Conservation (phyloP, 2,113 vertebrate genomes). For the Butorides virescens region DNA sequence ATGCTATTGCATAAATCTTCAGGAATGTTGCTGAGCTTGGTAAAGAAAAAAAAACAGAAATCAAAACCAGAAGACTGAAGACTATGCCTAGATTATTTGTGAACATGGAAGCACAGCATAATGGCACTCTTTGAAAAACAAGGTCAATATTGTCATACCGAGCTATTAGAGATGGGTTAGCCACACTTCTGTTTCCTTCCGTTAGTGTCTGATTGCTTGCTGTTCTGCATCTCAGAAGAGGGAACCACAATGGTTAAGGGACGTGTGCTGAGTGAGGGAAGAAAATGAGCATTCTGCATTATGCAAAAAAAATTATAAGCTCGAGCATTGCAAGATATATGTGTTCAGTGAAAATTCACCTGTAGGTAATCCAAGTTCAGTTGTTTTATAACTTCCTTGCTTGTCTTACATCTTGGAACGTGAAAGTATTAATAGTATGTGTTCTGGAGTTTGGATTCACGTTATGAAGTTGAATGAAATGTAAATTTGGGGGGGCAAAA, state of each 20-base stretch:
- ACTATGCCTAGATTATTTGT: not conserved
- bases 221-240: not conserved
- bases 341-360: not conserved
- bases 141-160: not conserved
- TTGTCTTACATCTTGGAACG: not conserved
- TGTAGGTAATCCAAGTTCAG: not conserved
- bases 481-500: not conserved
- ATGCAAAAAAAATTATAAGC: not conserved
- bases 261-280: not conserved
- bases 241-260: not conserved
- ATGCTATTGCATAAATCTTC: not conserved
- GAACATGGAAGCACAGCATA: not conserved
- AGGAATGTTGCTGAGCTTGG: not conserved
- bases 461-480: not conserved
- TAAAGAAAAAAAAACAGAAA: not conserved
- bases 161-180: not conserved
- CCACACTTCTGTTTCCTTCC: not conserved
- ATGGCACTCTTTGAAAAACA: not conserved
- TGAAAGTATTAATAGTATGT: not conserved
- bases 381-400: not conserved
- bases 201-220: not conserved
- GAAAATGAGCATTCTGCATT: not conserved
- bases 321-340: not conserved
- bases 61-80: not conserved
- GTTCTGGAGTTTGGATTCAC: not conserved